These are phyloP conservation scores for Andrena fulva DNA, from an alignment of 2,888 invertebrate genomes.

Conservation along the genomic window DNA sequence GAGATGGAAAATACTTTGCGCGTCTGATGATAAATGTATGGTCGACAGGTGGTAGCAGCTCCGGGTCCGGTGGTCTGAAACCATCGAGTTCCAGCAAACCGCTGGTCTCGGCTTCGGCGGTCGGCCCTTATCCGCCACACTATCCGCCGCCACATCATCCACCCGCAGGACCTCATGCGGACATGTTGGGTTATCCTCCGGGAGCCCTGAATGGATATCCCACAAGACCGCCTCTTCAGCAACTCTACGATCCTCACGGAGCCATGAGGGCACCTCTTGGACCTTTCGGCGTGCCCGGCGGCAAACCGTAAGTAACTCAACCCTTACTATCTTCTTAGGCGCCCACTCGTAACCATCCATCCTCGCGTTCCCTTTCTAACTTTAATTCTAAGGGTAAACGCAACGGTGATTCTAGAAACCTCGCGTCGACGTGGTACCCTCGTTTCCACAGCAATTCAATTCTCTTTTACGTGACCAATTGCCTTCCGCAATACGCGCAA, in stretches of 20 bases:
- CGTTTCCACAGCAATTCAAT: not conserved
- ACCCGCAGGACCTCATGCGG: conserved; percentile 83
- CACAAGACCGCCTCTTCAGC: conserved; percentile 87
- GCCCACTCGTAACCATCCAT: not conserved
- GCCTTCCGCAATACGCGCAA: not conserved
- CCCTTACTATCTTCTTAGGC: conserved; percentile 10
- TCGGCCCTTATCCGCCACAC: conserved; percentile 83
- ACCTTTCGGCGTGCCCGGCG: conserved; percentile 90
- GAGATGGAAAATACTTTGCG: conserved; percentile 19
- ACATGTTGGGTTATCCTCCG: conserved; percentile 86
- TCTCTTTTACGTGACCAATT: not conserved
- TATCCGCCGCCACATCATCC: conserved; percentile 84
- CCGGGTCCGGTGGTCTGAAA: conserved; percentile 85
- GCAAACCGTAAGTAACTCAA: conserved; percentile 91
- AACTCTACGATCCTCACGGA: conserved; percentile 89
- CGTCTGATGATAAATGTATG: conserved; percentile 46
- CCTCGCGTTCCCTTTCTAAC: not conserved
- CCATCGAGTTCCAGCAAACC: conserved; percentile 86
- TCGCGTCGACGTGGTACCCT: not conserved
- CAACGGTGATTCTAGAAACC: not conserved
- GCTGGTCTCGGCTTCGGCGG: conserved; percentile 83
- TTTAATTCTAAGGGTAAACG: not conserved
- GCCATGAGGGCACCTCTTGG: conserved; percentile 89
- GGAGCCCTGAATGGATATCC: conserved; percentile 89
- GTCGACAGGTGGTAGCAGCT: conserved; percentile 85